These are phyloP conservation scores for Oryzias javanicus DNA, from an alignment of 2,113 vertebrate species.

Conservation along the genomic window DNA sequence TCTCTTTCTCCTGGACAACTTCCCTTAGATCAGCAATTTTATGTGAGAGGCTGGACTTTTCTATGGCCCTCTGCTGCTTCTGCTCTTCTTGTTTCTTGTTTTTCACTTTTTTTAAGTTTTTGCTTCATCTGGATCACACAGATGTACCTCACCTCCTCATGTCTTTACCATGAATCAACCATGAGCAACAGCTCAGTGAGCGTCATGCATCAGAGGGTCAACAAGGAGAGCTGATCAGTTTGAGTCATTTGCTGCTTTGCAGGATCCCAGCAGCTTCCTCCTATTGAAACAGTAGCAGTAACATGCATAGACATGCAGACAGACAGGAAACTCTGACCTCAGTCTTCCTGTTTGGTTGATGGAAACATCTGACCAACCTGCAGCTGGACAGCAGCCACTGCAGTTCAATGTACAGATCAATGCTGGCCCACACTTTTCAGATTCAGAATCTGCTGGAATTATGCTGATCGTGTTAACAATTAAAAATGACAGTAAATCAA, in stretches of 20 bases:
- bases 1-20: too few relatives aligned
- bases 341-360: conserved; percentile 40
- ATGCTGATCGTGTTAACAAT: too few relatives aligned
- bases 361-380: conserved; percentile 45
- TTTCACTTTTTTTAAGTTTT: too few relatives aligned
- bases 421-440: not conserved
- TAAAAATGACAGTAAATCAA: too few relatives aligned
- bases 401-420: not conserved
- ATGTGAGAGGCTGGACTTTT: too few relatives aligned
- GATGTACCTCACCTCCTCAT: too few relatives aligned
- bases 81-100: too few relatives aligned
- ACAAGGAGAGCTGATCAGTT: conserved; percentile 3
- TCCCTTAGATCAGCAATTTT: too few relatives aligned
- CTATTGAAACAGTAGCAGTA: conserved; percentile 68
- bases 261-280: conserved; percentile 50
- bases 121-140: too few relatives aligned
- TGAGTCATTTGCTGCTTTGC: conserved; percentile 20
- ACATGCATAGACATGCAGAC: conserved; percentile 9
- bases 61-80: too few relatives aligned
- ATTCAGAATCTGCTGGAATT: too few relatives aligned
- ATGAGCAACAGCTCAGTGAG: not conserved
- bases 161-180: too few relatives aligned
- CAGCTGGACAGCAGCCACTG: conserved; percentile 30
- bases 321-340: conserved; percentile 31
- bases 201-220: not conserved